Conservation (phyloP, 2,113 vertebrate genomes). For the Tychaedon coryphoeus region DNA sequence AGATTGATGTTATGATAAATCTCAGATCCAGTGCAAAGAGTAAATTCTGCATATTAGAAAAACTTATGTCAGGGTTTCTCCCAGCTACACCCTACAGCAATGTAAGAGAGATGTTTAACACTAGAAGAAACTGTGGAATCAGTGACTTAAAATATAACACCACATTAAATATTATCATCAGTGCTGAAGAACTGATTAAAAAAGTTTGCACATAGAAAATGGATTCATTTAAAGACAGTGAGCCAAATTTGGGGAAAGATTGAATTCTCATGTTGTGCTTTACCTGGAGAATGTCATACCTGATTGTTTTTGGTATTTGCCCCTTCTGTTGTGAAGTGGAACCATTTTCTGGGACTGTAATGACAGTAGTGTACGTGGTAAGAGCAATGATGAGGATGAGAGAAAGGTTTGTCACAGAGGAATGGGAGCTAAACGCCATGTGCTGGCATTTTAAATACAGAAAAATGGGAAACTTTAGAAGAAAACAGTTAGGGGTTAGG, state of each 20-base stretch:
- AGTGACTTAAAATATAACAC: neutral
- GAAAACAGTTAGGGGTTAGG: neutral
- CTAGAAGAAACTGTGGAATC: neutral
- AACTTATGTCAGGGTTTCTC: neutral
- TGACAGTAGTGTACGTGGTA: neutral
- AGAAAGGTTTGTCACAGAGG: neutral
- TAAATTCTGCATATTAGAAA: neutral
- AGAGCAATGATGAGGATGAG: neutral
- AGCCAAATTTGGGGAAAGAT: neutral
- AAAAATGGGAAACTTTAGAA: neutral
- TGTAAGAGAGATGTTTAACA: neutral
- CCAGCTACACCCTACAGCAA: neutral
- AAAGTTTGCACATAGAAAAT: neutral
- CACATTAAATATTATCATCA: neutral
- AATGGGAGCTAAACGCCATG: neutral
- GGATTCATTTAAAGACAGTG: neutral
- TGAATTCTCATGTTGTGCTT: neutral
- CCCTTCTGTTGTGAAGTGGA: neutral
- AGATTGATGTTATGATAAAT: neutral
- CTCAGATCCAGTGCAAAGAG: neutral
- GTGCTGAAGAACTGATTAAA: conserved; percentile 19
- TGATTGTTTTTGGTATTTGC: neutral
- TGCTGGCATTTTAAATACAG: neutral
- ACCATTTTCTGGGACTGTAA: neutral
- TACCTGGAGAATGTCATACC: neutral